Conservation (phyloP, 2,113 vertebrate genomes). For the Panthera leo region DNA sequence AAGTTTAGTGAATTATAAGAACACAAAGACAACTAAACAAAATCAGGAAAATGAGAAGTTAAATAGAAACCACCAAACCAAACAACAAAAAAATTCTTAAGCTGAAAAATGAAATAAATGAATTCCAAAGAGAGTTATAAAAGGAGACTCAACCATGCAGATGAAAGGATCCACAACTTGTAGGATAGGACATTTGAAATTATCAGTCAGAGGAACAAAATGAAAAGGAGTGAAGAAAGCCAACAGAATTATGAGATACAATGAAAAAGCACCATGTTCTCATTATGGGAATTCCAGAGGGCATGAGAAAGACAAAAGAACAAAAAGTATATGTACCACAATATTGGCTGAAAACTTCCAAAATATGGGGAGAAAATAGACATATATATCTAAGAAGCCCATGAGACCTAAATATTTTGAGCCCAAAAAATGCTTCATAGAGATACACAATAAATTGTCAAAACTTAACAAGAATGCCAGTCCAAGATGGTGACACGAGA, state of each 20-base stretch:
- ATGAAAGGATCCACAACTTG: not conserved
- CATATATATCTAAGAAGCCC: not conserved
- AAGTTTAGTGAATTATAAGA: not conserved
- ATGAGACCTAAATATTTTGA: not conserved
- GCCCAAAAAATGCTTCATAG: not conserved
- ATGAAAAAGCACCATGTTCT: not conserved
- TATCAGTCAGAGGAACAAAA: not conserved
- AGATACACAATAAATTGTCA: not conserved
- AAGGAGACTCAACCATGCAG: not conserved
- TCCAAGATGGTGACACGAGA: not conserved
- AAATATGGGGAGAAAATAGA: not conserved
- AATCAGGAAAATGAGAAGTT: not conserved
- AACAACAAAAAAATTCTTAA: not conserved
- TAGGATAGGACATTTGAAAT: not conserved
- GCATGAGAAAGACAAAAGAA: not conserved
- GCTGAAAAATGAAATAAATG: not conserved
- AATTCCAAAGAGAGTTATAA: not conserved
- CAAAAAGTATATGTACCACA: not conserved
- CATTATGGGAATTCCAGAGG: not conserved
- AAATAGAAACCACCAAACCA: not conserved
- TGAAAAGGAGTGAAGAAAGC: not conserved
- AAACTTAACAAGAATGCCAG: not conserved
- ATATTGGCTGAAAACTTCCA: not conserved
- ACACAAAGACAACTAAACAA: not conserved
- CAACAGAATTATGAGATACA: not conserved